phyloP scores from a whole-genome alignment of 2,888 invertebrate genomes.

The Quadroppia sp. region DNA sequence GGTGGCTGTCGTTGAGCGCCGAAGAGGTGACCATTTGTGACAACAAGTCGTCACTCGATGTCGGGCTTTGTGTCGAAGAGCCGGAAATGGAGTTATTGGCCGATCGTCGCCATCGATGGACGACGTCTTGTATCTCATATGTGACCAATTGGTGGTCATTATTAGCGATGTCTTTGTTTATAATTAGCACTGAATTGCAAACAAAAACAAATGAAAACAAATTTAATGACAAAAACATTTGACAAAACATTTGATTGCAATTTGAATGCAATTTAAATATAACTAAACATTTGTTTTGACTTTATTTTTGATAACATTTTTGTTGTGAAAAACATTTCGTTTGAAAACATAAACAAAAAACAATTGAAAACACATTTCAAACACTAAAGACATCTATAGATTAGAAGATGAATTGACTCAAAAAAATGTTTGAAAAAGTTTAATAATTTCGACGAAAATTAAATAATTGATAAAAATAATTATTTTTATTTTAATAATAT shows the following conservation, averaged over 20 bases:
- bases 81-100: constrained; percentile 3
- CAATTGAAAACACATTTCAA: background rate
- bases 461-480: too few species aligned
- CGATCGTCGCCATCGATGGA: background rate
- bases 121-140: background rate
- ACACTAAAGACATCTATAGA: too few species aligned
- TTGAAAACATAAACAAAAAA: background rate
- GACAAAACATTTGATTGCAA: background rate
- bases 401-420: too few species aligned
- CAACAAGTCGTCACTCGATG: background rate
- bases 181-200: background rate
- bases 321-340: background rate
- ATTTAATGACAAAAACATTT: background rate
- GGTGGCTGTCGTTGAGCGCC: constrained; percentile 75
- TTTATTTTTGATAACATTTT: background rate
- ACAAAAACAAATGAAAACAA: background rate
- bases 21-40: constrained; percentile 54
- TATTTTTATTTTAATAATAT: too few species aligned
- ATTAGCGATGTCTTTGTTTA: background rate
- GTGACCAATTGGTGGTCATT: background rate
- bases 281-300: too few species aligned
- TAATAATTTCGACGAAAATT: too few species aligned
- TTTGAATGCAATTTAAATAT: too few species aligned
- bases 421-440: too few species aligned
- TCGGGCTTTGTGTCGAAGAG: background rate